These are phyloP conservation scores for Hyaena hyaena DNA, from an alignment of 2,113 vertebrate species.

Conservation along the genomic window DNA sequence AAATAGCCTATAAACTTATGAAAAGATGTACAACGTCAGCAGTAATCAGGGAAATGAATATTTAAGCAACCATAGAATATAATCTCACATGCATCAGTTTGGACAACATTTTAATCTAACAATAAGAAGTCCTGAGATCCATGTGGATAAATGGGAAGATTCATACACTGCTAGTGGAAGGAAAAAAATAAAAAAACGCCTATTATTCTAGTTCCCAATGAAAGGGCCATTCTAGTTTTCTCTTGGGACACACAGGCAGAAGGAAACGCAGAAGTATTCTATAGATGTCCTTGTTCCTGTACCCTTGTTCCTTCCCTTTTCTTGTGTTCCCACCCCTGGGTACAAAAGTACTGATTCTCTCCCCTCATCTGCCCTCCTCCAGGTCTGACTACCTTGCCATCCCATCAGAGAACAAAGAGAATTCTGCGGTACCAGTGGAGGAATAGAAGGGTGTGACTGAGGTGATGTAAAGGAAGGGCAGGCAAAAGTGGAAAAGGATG, in stretches of 20 bases:
- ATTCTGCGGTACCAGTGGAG: constrained; percentile 90
- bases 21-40: background rate
- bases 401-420: constrained; percentile 97
- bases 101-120: background rate
- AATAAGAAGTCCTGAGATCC: background rate
- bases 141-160: background rate
- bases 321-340: background rate
- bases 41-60: background rate
- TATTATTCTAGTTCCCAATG: background rate
- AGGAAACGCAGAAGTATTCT: background rate
- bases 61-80: background rate
- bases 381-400: constrained; percentile 98
- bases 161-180: background rate
- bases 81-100: background rate
- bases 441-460: constrained; percentile 86
- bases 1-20: background rate
- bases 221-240: background rate
- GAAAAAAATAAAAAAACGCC: no score
- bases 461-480: constrained; percentile 70
- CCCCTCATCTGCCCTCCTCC: constrained; percentile 76
- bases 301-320: background rate
- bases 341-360: constrained; percentile 41
- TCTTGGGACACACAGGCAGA: background rate
- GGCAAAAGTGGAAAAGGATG: background rate
- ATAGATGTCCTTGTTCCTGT: background rate